These are phyloP conservation scores for Yponomeuta evonymella DNA, from an alignment of 2,888 invertebrate genomes.

Conservation along the genomic window DNA sequence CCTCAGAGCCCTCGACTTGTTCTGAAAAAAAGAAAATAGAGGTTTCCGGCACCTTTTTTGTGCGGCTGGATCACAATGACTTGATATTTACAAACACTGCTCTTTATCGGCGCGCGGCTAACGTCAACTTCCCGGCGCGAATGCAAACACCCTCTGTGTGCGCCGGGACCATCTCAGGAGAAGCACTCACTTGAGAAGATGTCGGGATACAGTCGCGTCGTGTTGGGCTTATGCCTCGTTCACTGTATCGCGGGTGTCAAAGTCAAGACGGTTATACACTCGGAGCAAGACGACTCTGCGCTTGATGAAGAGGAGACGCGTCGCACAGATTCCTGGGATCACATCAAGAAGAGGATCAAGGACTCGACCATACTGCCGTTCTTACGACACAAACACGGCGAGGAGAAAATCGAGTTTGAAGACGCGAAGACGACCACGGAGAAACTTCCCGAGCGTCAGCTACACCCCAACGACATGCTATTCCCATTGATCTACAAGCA, in stretches of 20 bases:
- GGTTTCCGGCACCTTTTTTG: neutral
- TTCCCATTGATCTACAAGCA: conserved; percentile 63
- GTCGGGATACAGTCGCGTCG: conserved; percentile 33
- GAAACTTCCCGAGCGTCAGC: conserved; percentile 33
- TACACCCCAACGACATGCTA: conserved; percentile 62
- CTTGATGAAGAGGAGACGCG: conserved; percentile 47
- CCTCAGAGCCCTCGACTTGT: neutral
- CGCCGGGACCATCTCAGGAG: conserved; percentile 26
- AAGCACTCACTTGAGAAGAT: conserved; percentile 31
- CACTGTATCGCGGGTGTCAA: conserved; percentile 47
- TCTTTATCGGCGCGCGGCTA: conserved; percentile 39
- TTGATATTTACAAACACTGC: conserved; percentile 48
- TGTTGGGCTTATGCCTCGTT: conserved; percentile 34
- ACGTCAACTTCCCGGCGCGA: conserved; percentile 32
- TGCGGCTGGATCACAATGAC: neutral
- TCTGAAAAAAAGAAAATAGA: neutral
- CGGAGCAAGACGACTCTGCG: conserved; percentile 55
- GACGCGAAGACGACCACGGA: conserved; percentile 46
- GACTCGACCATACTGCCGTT: conserved; percentile 44
- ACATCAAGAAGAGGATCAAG: conserved; percentile 33
- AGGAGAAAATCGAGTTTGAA: conserved; percentile 41
- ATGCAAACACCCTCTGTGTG: conserved; percentile 13
- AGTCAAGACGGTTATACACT: conserved; percentile 63
- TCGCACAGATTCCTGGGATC: conserved; percentile 40
- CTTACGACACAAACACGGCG: conserved; percentile 35